Evolutionary conservation across 2,888 invertebrate genomes (phyloP).

Genomic region (Xestoiulus laeticollis): DNA sequence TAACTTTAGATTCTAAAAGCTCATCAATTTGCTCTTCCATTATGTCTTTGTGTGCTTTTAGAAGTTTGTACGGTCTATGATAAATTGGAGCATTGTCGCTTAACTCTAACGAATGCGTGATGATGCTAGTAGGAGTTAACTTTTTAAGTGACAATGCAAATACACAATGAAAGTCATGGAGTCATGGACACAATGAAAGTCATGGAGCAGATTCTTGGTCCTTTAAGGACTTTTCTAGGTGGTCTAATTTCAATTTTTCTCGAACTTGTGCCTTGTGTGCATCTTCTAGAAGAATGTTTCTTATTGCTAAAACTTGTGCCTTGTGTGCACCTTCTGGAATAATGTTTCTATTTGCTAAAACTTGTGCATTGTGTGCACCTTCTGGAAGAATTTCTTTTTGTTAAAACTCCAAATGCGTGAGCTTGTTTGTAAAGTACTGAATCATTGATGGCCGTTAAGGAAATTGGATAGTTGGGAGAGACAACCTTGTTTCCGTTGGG

Average conservation of each 20-base stretch:
- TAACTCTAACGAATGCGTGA: not conserved
- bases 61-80: not conserved
- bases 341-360: no score
- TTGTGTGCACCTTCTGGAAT: no score
- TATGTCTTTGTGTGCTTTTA: not conserved
- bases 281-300: no score
- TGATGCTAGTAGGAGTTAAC: not conserved
- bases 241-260: no score
- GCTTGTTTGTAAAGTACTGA: no score
- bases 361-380: no score
- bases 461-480: not conserved
- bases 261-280: no score
- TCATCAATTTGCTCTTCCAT: not conserved
- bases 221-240: no score
- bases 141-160: not conserved
- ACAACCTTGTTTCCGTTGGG: not conserved
- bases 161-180: not conserved
- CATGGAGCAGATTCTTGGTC: no score
- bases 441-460: not conserved
- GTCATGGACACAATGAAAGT: not conserved
- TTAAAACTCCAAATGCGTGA: no score
- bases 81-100: not conserved
- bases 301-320: no score
- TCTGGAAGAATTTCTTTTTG: no score
- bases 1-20: not conserved